These are phyloP conservation scores for Chanos chanos DNA, from an alignment of 2,797 vertebrate genomes.

Conservation along the genomic window DNA sequence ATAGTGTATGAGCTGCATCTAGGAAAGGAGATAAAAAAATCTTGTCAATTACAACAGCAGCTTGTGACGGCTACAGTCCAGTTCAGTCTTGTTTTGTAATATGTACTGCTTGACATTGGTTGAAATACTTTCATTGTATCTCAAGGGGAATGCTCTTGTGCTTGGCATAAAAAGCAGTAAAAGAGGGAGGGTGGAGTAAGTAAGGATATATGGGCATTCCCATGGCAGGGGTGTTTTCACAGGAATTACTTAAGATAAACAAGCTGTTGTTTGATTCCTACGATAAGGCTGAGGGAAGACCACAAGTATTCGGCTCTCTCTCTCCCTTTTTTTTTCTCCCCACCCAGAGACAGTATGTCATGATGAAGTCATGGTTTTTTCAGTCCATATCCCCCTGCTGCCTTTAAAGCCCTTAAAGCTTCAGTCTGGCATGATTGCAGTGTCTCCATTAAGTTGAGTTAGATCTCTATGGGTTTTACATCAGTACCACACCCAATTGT, in stretches of 20 bases:
- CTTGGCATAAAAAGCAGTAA: neutral
- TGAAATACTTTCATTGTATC: too few species aligned
- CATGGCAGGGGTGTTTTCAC: neutral
- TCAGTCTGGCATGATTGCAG: too few species aligned
- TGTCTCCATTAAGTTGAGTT: too few species aligned
- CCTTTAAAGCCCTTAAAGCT: too few species aligned
- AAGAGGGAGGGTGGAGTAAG: neutral
- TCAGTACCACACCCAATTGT: too few species aligned
- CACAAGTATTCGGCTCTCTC: neutral
- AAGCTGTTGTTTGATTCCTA: neutral
- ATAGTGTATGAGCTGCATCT: neutral
- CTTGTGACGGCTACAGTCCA: too few species aligned
- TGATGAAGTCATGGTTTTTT: neutral
- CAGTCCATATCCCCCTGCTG: neutral
- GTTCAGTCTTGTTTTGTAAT: neutral
- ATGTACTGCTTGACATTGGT: neutral
- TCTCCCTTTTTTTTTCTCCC: neutral
- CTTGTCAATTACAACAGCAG: neutral
- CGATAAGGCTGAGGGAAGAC: neutral
- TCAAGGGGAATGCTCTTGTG: too few species aligned
- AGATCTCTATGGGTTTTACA: too few species aligned
- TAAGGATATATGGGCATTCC: too few species aligned
- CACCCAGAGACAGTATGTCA: neutral
- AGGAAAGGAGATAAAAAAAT: conserved; percentile 27
- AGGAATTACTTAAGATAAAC: neutral